Conservation (phyloP, 1,140 invertebrate species). For the Schlechtendalia chinensis region DNA sequence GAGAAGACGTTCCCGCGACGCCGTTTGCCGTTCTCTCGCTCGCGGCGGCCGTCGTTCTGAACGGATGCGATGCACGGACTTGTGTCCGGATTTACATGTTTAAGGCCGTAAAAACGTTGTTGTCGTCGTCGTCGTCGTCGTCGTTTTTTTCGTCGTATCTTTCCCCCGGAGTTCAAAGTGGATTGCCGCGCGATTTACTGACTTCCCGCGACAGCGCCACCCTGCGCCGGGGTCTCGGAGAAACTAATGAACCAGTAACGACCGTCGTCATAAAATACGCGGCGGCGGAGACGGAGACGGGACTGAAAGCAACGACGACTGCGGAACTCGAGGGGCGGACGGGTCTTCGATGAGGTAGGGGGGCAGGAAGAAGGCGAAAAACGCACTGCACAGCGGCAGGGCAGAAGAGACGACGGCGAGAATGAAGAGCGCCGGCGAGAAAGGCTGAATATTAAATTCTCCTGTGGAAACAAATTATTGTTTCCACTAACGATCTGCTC, state of each 20-base stretch:
- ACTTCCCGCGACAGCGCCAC: neutral
- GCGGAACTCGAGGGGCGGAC: neutral
- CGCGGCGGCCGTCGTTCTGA: too few species aligned
- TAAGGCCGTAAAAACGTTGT: neutral
- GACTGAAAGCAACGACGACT: neutral
- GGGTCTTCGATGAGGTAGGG: too few species aligned
- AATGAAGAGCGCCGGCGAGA: neutral
- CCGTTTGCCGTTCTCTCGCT: neutral
- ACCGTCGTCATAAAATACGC: conserved; percentile 22
- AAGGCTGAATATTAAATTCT: conserved; percentile 47
- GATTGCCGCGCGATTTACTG: neutral
- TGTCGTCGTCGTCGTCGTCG: too few species aligned
- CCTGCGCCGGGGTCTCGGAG: neutral
- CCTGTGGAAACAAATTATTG: conserved; percentile 46
- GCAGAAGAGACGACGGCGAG: neutral
- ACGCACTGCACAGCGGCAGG: too few species aligned
- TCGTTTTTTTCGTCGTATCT: too few species aligned
- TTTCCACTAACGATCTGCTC: conserved; percentile 45
- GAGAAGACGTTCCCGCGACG: too few species aligned
- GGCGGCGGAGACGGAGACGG: neutral
- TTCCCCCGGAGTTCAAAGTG: neutral
- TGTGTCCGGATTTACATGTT: conserved; percentile 21
- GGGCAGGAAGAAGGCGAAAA: too few species aligned
- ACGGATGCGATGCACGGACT: too few species aligned
- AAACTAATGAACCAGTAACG: conserved; percentile 47